Evolutionary conservation across 2,113 vertebrate species (phyloP), one percentile per base, ranked within the genome.

Genomic region (Labeo catla): DNA sequence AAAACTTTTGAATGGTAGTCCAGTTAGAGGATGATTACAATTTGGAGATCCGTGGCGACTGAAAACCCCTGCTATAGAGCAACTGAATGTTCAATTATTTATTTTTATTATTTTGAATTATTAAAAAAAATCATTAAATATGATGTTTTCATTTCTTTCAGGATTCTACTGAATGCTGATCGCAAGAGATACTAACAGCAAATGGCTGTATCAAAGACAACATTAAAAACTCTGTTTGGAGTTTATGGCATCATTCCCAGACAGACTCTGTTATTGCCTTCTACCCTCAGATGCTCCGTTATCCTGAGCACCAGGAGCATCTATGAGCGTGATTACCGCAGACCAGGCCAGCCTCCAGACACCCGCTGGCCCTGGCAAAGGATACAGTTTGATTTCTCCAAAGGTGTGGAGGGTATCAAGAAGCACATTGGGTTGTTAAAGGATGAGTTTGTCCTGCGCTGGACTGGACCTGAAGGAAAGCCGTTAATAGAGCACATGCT

Each of bases 351-450:
- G 66, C 86, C 94, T 78, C 91, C 88, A 50, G 92, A 95, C 34
- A 87, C 92, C 7, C 93, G 89, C 16, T 28, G 74, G 0, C 91
- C 93, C 0, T 97, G 95, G 95, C 87, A 94, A 76, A 92, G 91
- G 36, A 89, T 90, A 1, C 89, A 94, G 82, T 93, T 97, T 65
- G 93, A 90, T 89, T 93, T 98, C 70, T 91, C 92, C n/a, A 97
- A 97, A 88, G 90, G 94, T n/a, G 8, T 98, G 76, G 91, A 95
- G 6, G 91, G 93, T 39, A 81, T 98, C 7, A 95, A 94, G 89
- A 95, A 95, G 74, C 94, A 98, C 21, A 93, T 97, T 10, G 84
- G 47, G 0, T 90, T 94, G 74, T 83, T 98, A 87, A 96, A 94
- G 90, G 83, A 94, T 50, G 96, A 98, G 86, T 87, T 96, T 2